Evolutionary conservation across 92 coral and sea anemone genomes (phyloP).

Genomic region (Chrysogorgia sp.): DNA sequence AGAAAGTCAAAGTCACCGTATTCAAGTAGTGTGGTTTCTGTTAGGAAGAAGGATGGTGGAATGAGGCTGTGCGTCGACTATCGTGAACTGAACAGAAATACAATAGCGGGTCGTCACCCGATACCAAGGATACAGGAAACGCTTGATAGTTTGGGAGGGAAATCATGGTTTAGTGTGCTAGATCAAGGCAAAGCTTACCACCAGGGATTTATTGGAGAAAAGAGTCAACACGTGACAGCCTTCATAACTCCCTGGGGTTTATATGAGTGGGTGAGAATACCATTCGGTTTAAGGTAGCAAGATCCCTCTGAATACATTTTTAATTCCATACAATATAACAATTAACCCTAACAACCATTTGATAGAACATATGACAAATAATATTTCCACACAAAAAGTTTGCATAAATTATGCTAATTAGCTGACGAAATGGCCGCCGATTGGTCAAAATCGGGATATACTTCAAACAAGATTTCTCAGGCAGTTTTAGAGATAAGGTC

Average conservation of each 20-base stretch:
- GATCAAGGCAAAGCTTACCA: constrained; percentile 61
- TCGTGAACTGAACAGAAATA: not conserved
- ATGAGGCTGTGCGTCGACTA: constrained; percentile 35
- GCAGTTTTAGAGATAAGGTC: no score
- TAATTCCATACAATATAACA: no score
- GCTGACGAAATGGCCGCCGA: no score
- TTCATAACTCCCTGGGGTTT: constrained; percentile 63
- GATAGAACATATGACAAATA: no score
- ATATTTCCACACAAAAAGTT: no score
- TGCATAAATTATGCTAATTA: no score
- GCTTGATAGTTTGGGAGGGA: constrained; percentile 52
- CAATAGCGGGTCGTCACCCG: constrained; percentile 29
- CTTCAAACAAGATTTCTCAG: no score
- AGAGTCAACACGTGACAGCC: constrained; percentile 52
- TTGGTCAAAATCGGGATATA: no score
- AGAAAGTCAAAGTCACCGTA: constrained; percentile 20
- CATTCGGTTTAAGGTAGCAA: constrained; percentile 60
- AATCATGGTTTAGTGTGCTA: constrained; percentile 55
- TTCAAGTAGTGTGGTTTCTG: constrained; percentile 30
- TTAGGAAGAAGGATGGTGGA: constrained; percentile 31
- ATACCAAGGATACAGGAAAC: constrained; percentile 55
- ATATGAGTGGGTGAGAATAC: constrained; percentile 57
- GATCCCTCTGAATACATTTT: no score
- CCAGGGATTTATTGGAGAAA: constrained; percentile 49
- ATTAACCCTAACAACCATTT: no score